A percentile compares a stretch with the other conserved stretches of the same genome.
Conservation (phyloP, 2,797 vertebrate species). For the Sarcophilus harrisii region DNA sequence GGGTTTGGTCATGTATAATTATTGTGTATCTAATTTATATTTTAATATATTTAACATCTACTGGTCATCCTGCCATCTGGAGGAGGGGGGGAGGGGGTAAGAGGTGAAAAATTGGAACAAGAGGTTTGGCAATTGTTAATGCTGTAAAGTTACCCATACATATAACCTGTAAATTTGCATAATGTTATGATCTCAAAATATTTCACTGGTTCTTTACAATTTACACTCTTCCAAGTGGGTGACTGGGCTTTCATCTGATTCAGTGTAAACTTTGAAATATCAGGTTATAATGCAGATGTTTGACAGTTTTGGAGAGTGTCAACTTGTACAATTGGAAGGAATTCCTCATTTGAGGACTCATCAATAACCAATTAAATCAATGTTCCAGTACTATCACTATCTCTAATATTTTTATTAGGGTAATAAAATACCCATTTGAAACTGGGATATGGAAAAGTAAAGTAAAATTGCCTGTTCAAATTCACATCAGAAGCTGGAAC, state of each 20-base stretch:
- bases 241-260: background rate
- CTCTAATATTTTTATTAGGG: background rate
- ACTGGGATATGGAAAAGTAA: background rate
- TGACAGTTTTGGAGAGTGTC: background rate
- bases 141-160: too few relatives aligned
- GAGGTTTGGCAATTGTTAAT: too few relatives aligned
- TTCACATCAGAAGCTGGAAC: background rate
- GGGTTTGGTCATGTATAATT: too few relatives aligned
- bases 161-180: too few relatives aligned
- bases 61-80: too few relatives aligned
- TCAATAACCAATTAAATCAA: background rate
- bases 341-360: background rate
- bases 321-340: background rate
- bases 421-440: background rate
- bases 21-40: too few relatives aligned
- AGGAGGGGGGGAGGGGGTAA: too few relatives aligned
- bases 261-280: background rate
- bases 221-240: background rate
- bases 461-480: background rate
- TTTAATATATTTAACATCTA: too few relatives aligned
- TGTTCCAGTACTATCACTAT: background rate
- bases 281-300: background rate
- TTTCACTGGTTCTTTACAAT: background rate
- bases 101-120: too few relatives aligned
- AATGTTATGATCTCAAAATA: constrained; percentile 39